phyloP scores from a whole-genome alignment of 2,888 invertebrate species.

The Arrhopalites spinosus region DNA sequence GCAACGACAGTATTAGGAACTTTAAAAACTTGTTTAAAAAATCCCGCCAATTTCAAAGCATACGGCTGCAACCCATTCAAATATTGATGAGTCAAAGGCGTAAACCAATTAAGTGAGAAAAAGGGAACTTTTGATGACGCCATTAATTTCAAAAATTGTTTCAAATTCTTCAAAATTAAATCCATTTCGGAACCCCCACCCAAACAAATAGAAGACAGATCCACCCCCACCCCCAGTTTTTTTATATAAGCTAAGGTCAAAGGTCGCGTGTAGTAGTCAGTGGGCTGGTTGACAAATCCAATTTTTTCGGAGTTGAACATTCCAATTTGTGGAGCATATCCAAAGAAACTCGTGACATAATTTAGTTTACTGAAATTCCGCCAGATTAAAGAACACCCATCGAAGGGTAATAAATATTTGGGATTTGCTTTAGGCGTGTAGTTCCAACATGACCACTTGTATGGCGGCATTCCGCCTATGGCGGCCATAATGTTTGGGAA shows the following conservation, averaged over 20 bases:
- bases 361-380: constrained; percentile 71
- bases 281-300: constrained; percentile 75
- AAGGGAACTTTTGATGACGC: constrained; percentile 39
- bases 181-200: constrained; percentile 41
- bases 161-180: constrained; percentile 46
- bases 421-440: no score
- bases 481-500: no score
- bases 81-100: constrained; percentile 56
- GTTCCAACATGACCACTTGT: no score
- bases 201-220: neutral
- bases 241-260: constrained; percentile 68
- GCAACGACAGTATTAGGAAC: constrained; percentile 27
- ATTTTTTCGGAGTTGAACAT: constrained; percentile 77
- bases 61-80: constrained; percentile 46
- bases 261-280: constrained; percentile 80
- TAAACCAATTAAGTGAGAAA: constrained; percentile 54
- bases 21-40: neutral
- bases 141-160: constrained; percentile 41
- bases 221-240: neutral
- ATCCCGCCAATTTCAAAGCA: constrained; percentile 4
- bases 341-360: constrained; percentile 79
- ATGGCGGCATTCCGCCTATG: no score
- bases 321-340: constrained; percentile 74
- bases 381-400: constrained; percentile 76
- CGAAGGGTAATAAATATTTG: neutral